phyloP scores from a whole-genome alignment of 2,797 vertebrate genomes.

The Falco rusticolus region DNA sequence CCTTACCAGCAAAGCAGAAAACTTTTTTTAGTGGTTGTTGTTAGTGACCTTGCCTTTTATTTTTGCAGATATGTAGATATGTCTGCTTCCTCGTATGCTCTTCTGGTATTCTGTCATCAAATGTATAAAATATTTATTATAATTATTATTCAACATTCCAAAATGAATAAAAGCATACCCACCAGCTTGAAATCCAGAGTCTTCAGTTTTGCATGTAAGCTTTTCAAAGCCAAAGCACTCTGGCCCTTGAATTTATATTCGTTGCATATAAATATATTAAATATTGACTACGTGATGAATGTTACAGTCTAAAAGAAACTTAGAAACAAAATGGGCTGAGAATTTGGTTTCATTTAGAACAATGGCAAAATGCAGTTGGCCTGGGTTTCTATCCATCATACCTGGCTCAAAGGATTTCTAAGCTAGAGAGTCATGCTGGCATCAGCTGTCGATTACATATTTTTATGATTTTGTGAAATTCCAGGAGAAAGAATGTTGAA shows the following conservation, averaged over 20 bases:
- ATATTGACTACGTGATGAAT: background rate
- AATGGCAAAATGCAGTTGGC: background rate
- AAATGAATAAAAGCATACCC: background rate
- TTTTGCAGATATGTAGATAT: background rate
- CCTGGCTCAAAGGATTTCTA: slow-evolving; percentile 2
- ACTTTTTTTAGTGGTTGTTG: background rate
- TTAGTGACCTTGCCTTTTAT: background rate
- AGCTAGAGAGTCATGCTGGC: background rate
- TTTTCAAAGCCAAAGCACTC: background rate
- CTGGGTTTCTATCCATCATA: background rate
- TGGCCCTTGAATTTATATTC: background rate
- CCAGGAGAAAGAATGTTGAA: slow-evolving; percentile 30
- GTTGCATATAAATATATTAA: background rate
- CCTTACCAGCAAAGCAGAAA: background rate
- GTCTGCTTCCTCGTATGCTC: background rate
- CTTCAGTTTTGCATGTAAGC: background rate
- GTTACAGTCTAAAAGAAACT: background rate
- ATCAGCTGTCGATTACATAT: slow-evolving; percentile 33
- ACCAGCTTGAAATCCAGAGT: background rate
- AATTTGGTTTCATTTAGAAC: background rate
- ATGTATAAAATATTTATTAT: background rate
- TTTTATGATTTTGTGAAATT: slow-evolving; percentile 41
- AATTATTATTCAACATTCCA: background rate
- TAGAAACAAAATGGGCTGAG: slow-evolving; percentile 10
- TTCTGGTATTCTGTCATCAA: background rate